phyloP scores from a whole-genome alignment of 2,888 invertebrate genomes.

The Tachina fera region DNA sequence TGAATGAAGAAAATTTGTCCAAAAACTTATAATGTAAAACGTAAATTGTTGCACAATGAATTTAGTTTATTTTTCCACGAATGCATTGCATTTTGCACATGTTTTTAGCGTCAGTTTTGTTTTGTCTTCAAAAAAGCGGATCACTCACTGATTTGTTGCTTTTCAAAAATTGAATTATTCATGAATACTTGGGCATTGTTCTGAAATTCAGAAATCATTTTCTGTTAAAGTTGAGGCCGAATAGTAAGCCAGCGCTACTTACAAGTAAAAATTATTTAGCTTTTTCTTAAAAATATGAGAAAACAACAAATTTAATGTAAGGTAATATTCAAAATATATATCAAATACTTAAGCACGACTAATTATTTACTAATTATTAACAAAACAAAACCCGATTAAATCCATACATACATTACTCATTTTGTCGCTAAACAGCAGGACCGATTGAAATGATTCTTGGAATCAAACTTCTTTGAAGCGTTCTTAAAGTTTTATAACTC shows the following conservation, averaged over 20 bases:
- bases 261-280: neutral
- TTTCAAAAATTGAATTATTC: slow-evolving; percentile 36
- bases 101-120: slow-evolving; percentile 22
- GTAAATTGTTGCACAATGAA: slow-evolving; percentile 41
- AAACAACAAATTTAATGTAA: no score
- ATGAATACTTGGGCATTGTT: slow-evolving; percentile 19
- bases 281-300: no score
- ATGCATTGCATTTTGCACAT: slow-evolving; percentile 50
- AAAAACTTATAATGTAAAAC: slow-evolving; percentile 5
- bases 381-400: no score
- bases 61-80: neutral
- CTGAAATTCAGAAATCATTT: slow-evolving; percentile 1
- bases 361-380: no score
- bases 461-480: no score
- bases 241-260: neutral
- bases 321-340: no score
- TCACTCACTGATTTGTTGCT: slow-evolving; percentile 7
- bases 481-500: no score
- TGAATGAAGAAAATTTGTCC: slow-evolving; percentile 22
- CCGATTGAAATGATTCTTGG: no score
- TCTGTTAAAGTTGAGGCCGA: neutral
- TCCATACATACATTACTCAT: no score
- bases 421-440: no score
- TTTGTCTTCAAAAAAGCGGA: slow-evolving; percentile 14
- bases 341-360: no score